Conservation (phyloP, 2,797 vertebrate species). For the Peromyscus nudipes region DNA sequence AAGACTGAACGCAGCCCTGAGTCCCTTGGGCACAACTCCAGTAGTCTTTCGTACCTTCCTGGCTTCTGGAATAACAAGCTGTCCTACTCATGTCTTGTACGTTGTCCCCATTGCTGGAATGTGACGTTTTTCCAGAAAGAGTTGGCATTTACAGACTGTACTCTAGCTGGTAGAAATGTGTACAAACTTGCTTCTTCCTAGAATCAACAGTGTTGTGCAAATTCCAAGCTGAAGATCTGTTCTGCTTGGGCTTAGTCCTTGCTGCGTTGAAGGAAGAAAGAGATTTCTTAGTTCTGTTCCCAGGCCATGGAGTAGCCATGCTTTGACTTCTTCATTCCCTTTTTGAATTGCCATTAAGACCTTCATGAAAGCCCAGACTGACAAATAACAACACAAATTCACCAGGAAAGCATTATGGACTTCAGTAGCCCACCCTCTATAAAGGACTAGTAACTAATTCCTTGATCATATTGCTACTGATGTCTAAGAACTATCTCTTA, state of each 20-base stretch:
- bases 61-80: neutral
- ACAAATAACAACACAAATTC: neutral
- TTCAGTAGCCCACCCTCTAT: neutral
- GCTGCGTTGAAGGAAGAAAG: neutral
- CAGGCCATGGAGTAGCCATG: neutral
- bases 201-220: neutral
- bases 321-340: neutral
- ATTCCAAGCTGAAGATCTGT: neutral
- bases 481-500: neutral
- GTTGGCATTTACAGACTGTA: neutral
- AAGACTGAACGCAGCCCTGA: neutral
- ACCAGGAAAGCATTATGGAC: neutral
- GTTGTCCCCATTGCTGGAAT: neutral
- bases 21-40: neutral
- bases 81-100: neutral
- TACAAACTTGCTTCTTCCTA: neutral
- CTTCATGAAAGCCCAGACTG: neutral
- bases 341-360: neutral
- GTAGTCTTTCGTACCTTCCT: neutral
- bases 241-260: neutral
- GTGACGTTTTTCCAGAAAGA: neutral
- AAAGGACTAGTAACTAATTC: neutral
- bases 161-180: neutral
- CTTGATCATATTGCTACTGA: neutral
- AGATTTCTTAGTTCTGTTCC: neutral